These are phyloP conservation scores for Corydoras maculifer DNA, from an alignment of 2,113 vertebrate genomes.

Conservation along the genomic window DNA sequence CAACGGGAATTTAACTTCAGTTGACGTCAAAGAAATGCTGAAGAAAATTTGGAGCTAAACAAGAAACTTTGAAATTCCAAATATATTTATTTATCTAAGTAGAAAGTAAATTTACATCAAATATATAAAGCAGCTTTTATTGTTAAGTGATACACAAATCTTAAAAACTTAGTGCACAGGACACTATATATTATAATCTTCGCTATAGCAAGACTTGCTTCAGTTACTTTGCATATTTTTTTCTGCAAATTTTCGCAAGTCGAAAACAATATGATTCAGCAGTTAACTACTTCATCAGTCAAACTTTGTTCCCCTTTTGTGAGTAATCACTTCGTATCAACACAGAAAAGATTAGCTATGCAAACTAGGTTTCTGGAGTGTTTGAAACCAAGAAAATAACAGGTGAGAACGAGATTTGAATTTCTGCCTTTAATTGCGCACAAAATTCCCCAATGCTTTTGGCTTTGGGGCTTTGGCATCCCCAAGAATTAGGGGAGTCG, in stretches of 20 bases:
- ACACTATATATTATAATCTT: no score
- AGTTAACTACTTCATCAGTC: slow-evolving; percentile 8
- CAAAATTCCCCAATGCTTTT: no score
- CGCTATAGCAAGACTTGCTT: background rate
- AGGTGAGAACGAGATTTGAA: background rate
- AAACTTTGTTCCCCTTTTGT: slow-evolving; percentile 30
- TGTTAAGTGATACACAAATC: no score
- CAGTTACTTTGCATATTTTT: slow-evolving; percentile 31
- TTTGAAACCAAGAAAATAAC: slow-evolving; percentile 12
- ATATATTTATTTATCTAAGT: no score
- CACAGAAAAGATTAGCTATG: slow-evolving; percentile 31
- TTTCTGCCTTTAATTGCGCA: no score
- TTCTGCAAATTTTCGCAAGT: slow-evolving; percentile 22
- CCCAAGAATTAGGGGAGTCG: no score
- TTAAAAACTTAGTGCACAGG: no score
- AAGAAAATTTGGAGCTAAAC: background rate
- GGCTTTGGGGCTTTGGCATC: no score
- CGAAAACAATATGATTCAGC: slow-evolving; percentile 13
- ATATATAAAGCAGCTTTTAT: no score
- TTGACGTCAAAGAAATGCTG: slow-evolving; percentile 1
- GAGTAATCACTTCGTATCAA: slow-evolving; percentile 14
- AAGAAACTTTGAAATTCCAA: no score
- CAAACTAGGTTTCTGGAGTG: slow-evolving; percentile 20
- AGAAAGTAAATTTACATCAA: no score
- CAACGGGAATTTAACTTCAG: slow-evolving; percentile 2